Evolutionary conservation across 2,113 vertebrate genomes (phyloP).

Genomic region (Chrysemys picta): DNA sequence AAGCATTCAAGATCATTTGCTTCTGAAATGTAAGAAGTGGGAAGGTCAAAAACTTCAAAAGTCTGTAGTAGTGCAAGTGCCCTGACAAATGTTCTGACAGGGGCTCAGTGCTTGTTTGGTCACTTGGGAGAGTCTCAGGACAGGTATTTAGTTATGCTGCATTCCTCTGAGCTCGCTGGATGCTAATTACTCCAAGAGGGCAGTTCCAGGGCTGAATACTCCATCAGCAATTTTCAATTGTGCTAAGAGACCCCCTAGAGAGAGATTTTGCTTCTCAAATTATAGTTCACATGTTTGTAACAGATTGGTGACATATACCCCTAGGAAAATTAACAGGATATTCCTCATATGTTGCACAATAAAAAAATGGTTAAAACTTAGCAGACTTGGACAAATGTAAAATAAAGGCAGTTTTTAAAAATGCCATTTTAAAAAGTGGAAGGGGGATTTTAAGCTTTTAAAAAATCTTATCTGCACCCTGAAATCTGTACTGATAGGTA

Average conservation of each 20-base stretch:
- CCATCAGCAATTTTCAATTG: conserved; percentile 43
- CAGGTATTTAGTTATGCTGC: background rate
- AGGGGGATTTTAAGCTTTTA: conserved; percentile 34
- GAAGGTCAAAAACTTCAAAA: background rate
- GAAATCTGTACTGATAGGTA: conserved; percentile 7
- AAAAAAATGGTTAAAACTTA: conserved; percentile 21
- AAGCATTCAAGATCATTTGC: background rate
- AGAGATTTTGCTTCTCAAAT: conserved; percentile 53
- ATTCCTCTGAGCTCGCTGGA: background rate
- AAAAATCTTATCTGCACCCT: conserved; percentile 4
- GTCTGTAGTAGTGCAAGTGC: background rate
- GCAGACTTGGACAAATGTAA: background rate
- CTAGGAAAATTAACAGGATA: conserved; percentile 45
- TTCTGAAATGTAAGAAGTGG: background rate
- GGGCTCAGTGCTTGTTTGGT: background rate
- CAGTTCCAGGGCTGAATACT: background rate
- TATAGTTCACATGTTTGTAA: conserved; percentile 32
- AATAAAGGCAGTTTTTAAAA: conserved; percentile 14
- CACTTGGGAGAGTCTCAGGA: background rate
- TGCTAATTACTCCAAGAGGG: conserved; percentile 45
- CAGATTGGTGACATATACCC: conserved; percentile 47
- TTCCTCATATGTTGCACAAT: conserved; percentile 26
- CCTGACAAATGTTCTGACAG: background rate
- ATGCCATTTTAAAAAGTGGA: conserved; percentile 25
- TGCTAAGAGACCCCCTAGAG: conserved; percentile 41